Base-by-base conservation (phyloP, 2,888 invertebrate species). In the Drosophila peninsularis region DNA sequence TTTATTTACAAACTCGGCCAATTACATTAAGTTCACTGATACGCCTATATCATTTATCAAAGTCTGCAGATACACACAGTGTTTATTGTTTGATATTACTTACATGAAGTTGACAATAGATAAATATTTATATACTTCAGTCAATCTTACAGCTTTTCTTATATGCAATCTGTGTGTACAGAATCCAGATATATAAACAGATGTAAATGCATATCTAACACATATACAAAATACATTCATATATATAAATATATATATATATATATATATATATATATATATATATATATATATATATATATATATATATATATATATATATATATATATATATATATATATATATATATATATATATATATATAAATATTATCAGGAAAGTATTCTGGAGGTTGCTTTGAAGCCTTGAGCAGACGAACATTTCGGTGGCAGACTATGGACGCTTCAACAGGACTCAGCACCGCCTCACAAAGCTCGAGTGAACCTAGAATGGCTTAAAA, bases 1-100 rank as follows among this genome's bases (percentile, higher is more conserved):
- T 88, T 88, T 80, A 80, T 80, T 80, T 88, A 85, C 80, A 76
- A 80, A 80, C 66, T 80, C 74, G 42, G 60, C 74, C 82, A 83
- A 85, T 83, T 85, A 83, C 85, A 85, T 88, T 83, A 88, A 72
- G 63, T 78, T 64, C 72, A 67, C 64, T 60, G 56, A 67, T 64
- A 63, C 60, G 58, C 74, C 65, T 61, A 66, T 61, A 61, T 69
- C 50, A 73, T 78, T 69, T 74, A 60, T 78, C 66, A 76, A 74
- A 13, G 62, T 74, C 56, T 32, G 5, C 32, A 52, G 37, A 30
- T 37, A 24, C 36, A 24, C 21, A 24, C 24, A 6, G 19, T 10
- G n/a, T 11, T 41, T 57, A 62, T 39, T 56, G 32, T 62, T 54
- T 52, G 27, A 30, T 56, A 55, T 61, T 37, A 42, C 42, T 52